These are phyloP conservation scores for Rhadinocentrus ornatus DNA, from an alignment of 2,797 vertebrate genomes.

Conservation along the genomic window DNA sequence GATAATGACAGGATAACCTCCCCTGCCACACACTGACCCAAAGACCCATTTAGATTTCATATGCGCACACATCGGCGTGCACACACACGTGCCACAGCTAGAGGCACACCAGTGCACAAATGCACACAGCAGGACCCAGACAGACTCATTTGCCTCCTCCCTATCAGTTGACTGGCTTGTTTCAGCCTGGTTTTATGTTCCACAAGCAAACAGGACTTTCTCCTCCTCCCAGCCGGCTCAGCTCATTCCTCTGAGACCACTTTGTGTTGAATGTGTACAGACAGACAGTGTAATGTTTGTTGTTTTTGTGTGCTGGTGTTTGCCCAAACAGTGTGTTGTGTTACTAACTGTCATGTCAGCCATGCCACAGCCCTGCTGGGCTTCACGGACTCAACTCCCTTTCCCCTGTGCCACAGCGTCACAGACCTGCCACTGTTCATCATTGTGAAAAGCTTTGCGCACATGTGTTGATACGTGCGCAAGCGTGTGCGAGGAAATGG, in stretches of 20 bases:
- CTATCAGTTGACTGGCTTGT: conserved; percentile 3
- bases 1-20: conserved; percentile 44
- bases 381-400: conserved; percentile 22
- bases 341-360: conserved; percentile 22
- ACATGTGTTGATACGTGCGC: conserved; percentile 1
- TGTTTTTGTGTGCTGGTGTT: conserved; percentile 33
- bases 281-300: conserved; percentile 10
- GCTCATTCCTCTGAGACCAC: conserved; percentile 18
- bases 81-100: conserved; percentile 41
- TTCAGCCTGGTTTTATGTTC: conserved; percentile 27
- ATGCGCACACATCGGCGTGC: conserved; percentile 15
- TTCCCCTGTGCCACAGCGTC: conserved; percentile 15
- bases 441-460: conserved; percentile 33
- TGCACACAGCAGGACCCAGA: conserved; percentile 37
- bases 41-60: conserved; percentile 43
- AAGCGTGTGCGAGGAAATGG: conserved; percentile 4
- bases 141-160: conserved; percentile 19
- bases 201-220: conserved; percentile 15
- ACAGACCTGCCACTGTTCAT: conserved; percentile 53
- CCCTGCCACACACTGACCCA: conserved; percentile 8
- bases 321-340: conserved; percentile 32
- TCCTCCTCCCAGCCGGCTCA: conserved; percentile 3
- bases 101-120: conserved; percentile 32
- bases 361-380: conserved; percentile 45
- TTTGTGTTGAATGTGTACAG: conserved; percentile 24